Evolutionary conservation across 2,797 vertebrate species (phyloP), one percentile per base, ranked within the genome.

Genomic region (Naso thynnoides): DNA sequence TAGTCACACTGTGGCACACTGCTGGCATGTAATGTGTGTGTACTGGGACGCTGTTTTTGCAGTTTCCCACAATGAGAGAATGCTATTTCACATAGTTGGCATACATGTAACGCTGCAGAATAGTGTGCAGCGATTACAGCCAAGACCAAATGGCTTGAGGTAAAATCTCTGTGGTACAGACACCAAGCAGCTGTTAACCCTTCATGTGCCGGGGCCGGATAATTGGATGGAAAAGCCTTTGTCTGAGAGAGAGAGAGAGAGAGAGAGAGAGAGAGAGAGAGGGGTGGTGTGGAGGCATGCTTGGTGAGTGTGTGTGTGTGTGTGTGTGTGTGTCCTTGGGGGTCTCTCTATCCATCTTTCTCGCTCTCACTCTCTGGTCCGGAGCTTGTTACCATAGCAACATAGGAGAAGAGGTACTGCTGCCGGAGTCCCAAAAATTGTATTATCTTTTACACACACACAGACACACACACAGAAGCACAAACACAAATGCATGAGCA

Each of bases 311-410:
- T 42, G 57, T 67, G 47, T 57, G 70, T 55, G 54, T 73, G 70
- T 60, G 63, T 44, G 72, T 57, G 82, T 75, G 86, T 81, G 68
- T 85, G 86, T 91, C 89, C 91, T 92, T 92, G 84, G 89, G 89
- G 89, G 89, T 89, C 86, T 90, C 82, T 91, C 90, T 88, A 89
- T 91, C 91, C 88, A 85, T 91, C 89, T 89, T 86, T 82, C 84
- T 89, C 70, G 38, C 89, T 89, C 87, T 89, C 88, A 87, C 85
- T 91, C 89, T 90, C 88, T 89, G 84, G 89, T 90, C 91, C 85
- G 38, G 87, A 89, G 89, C 89, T 86, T 91, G 91, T 93, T 93
- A 90, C 91, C 90, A 93, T 93, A 89, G 91, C 90, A 93, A 93
- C 91, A 80, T 90, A 89, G 90, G 88, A 87, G 86, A 90, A 86